Conservation (phyloP, 2,113 vertebrate species). For the Etheostoma cragini region DNA sequence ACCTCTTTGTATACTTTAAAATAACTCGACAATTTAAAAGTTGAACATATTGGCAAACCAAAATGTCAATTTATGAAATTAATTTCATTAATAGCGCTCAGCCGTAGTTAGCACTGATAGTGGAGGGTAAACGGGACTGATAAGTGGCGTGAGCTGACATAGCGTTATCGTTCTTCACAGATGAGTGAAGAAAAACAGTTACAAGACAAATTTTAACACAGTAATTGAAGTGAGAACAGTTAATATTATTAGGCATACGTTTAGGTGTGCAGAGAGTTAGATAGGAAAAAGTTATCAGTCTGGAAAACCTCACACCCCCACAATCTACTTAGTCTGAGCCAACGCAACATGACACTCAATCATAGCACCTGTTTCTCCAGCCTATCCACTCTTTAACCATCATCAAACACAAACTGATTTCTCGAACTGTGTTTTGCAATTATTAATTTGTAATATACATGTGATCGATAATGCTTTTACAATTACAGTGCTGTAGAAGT, state of each 20-base stretch:
- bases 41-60: not conserved
- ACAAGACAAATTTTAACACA: not conserved
- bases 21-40: not conserved
- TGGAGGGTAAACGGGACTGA: conserved; percentile 4
- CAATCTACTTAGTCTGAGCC: conserved; percentile 36
- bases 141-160: conserved; percentile 7
- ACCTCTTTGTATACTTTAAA: not conserved
- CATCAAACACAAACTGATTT: conserved; percentile 32
- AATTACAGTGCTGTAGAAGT: not conserved
- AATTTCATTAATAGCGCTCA: not conserved
- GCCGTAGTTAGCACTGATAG: not conserved
- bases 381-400: conserved; percentile 48
- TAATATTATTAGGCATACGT: not conserved
- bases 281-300: conserved; percentile 28
- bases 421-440: conserved; percentile 36
- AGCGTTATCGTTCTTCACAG: conserved; percentile 10
- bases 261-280: not conserved
- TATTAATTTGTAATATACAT: conserved; percentile 2
- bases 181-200: not conserved
- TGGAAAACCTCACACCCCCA: conserved; percentile 46
- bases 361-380: conserved; percentile 73
- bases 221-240: not conserved
- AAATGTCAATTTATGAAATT: not conserved
- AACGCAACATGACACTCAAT: conserved; percentile 64
- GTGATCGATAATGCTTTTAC: not conserved